Base-by-base conservation (phyloP, 2,888 invertebrate genomes). In the Anticlea derivata region DNA sequence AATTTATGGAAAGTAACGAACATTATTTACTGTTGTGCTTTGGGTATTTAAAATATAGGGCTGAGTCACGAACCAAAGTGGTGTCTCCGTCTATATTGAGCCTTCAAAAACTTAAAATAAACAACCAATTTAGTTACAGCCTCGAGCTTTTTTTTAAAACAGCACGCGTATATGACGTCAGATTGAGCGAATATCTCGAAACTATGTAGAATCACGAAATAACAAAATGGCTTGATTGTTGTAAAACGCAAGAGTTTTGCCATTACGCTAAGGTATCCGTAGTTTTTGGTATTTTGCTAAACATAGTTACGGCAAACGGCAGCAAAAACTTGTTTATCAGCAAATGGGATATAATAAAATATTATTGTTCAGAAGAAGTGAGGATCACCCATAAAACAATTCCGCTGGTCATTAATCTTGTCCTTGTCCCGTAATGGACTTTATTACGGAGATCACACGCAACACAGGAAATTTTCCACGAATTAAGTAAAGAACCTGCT, bases 371-470 rank as follows among this genome's bases (percentile, higher is more conserved):
- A 22, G 17, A 47, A 31, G n/a, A 30, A 44, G 38, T 24, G 23
- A 24, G 13, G 11, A 40, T 41, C 41, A 41, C 23, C 43, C 48
- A 55, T 50, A 51, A 50, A 56, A 50, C 50, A 45, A 49, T 53
- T 55, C 39, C 45, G 41, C 33, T 29, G 29, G 53, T 49, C 57
- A 57, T 61, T 57, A 57, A 57, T 61, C 51, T 55, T 27, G 58
- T 37, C 56, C 58, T 55, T 51, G 53, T 51, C 20, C 44, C 50
- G 34, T 57, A 53, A 59, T 57, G 39, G 47, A 53, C 57, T 59
- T 55, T 61, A 59, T 61, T 59, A 51, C 44, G 41, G 49, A 50
- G 45, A 56, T 53, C 53, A 53, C 56, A 55, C 46, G 24, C 46
- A 45, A 41, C 48, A n/a, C 45, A 49, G 47, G 50, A 38, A 41